These are phyloP conservation scores for Tychaedon coryphoeus DNA, from an alignment of 2,113 vertebrate genomes.

Conservation along the genomic window DNA sequence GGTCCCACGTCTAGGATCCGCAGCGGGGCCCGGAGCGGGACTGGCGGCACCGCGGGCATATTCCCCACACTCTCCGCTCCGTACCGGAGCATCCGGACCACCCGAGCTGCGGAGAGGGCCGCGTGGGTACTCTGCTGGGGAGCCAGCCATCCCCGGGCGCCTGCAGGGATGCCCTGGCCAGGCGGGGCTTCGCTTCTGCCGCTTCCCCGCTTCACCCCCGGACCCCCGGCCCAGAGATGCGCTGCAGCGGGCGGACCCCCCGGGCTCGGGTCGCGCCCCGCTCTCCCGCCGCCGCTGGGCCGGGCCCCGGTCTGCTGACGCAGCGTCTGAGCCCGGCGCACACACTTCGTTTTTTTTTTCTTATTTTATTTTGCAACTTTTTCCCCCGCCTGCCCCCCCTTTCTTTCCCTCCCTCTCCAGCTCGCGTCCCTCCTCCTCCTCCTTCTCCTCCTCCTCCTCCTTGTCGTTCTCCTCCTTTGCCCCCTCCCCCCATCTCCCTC, in stretches of 20 bases:
- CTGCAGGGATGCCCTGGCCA: too few relatives aligned
- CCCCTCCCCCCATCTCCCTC: too few relatives aligned
- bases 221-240: too few relatives aligned
- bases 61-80: neutral
- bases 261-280: neutral
- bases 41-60: neutral
- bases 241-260: neutral
- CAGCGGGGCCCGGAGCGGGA: neutral
- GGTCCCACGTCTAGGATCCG: neutral
- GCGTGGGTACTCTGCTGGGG: neutral
- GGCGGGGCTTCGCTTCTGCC: neutral
- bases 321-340: constrained; percentile 66
- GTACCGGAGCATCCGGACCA: too few relatives aligned
- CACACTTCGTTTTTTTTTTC: neutral
- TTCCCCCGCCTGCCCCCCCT: too few relatives aligned
- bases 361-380: neutral
- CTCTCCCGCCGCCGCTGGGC: neutral
- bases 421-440: neutral
- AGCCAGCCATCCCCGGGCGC: neutral
- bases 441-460: neutral
- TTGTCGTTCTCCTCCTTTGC: neutral
- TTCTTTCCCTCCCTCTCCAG: neutral
- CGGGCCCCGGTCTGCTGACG: constrained; percentile 45
- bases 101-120: too few relatives aligned
- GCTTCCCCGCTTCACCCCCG: neutral